Percentiles rank a stretch among this genome's conserved stretches.
phyloP scores from a whole-genome alignment of 2,888 invertebrate genomes.

The Lepetodrilus schrolli region DNA sequence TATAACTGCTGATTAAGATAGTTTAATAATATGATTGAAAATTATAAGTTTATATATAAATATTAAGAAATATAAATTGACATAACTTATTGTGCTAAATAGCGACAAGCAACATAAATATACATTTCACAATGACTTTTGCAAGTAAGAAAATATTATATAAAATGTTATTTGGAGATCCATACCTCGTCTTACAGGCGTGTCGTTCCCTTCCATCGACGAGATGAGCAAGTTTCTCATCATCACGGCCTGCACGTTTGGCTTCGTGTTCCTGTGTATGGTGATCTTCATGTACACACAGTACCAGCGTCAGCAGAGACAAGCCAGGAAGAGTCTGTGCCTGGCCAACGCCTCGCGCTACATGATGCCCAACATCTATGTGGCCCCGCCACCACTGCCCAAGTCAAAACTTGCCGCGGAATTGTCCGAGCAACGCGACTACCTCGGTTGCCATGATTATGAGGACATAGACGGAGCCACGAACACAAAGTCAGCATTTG shows the following conservation, averaged over 20 bases:
- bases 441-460: constrained; percentile 62
- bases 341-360: constrained; percentile 54
- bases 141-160: not conserved
- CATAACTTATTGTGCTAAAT: no score
- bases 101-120: not conserved
- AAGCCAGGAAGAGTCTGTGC: constrained; percentile 40
- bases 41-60: no score
- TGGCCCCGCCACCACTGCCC: constrained; percentile 54
- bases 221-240: constrained; percentile 67
- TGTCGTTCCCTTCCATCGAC: constrained; percentile 59
- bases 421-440: constrained; percentile 46
- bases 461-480: constrained; percentile 55
- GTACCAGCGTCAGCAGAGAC: constrained; percentile 61
- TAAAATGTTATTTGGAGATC: no score
- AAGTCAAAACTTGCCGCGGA: constrained; percentile 50
- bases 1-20: no score
- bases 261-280: constrained; percentile 64
- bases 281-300: constrained; percentile 65
- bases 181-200: constrained; percentile 48
- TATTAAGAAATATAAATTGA: not conserved
- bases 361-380: constrained; percentile 60
- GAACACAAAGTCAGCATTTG: constrained; percentile 43
- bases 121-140: not conserved
- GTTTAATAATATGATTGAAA: no score
- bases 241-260: constrained; percentile 66